Percentiles rank a stretch among this genome's conserved stretches.
These are phyloP conservation scores for Ceramica pisi DNA, from an alignment of 2,888 invertebrate genomes.

Conservation along the genomic window DNA sequence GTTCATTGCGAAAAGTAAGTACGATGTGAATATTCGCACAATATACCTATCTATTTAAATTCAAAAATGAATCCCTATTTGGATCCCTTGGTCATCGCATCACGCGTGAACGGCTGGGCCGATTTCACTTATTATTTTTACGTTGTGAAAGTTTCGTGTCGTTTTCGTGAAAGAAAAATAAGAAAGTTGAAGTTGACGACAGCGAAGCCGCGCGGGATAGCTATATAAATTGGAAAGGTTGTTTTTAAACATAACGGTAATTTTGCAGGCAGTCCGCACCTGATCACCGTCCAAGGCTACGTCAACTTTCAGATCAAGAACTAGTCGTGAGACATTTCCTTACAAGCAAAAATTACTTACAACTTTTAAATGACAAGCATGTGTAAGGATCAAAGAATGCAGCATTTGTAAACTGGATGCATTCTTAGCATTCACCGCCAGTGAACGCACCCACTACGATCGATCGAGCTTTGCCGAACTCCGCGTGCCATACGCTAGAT, in stretches of 20 bases:
- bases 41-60: too few relatives aligned
- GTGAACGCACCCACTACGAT: constrained; percentile 79
- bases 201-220: too few relatives aligned
- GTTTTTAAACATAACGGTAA: constrained; percentile 56
- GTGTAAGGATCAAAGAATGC: constrained; percentile 63
- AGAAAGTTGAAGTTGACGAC: too few relatives aligned
- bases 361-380: constrained; percentile 72
- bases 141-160: too few relatives aligned
- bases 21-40: constrained; percentile 25
- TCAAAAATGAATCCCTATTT: too few relatives aligned
- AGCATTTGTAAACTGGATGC: constrained; percentile 72
- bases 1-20: constrained; percentile 73
- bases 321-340: constrained; percentile 80
- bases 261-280: constrained; percentile 43
- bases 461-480: constrained; percentile 83
- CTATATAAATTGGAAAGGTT: constrained; percentile 19
- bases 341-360: constrained; percentile 75
- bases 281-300: constrained; percentile 63
- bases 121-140: too few relatives aligned
- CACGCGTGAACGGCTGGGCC: too few relatives aligned
- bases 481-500: constrained; percentile 84
- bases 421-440: constrained; percentile 73
- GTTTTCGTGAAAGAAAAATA: too few relatives aligned
- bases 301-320: constrained; percentile 77
- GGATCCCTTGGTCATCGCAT: too few relatives aligned